Conservation (phyloP, 2,888 invertebrate species). For the Globia sparganii region DNA sequence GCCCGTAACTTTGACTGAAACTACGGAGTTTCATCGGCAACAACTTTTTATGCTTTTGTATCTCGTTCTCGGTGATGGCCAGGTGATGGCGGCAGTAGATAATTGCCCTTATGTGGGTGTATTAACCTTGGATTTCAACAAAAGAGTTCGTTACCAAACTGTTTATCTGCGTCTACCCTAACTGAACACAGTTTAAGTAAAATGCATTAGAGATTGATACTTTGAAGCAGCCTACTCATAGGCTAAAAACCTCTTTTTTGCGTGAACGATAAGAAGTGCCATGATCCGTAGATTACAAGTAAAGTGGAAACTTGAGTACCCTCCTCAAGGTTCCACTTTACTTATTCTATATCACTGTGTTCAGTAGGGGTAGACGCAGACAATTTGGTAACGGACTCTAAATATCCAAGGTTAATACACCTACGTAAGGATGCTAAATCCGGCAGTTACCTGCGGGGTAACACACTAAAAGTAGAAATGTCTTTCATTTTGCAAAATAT, state of each 20-base stretch:
- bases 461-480: no score
- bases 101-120: background rate
- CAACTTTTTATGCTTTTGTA: background rate
- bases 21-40: background rate
- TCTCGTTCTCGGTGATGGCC: background rate
- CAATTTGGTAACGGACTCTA: background rate
- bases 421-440: no score
- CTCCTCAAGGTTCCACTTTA: background rate
- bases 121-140: background rate
- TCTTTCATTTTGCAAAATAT: background rate
- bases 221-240: background rate
- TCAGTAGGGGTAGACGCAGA: background rate
- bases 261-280: constrained; percentile 36
- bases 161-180: background rate
- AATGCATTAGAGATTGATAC: background rate
- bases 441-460: no score
- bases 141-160: background rate
- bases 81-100: background rate
- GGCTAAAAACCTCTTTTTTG: background rate
- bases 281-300: constrained; percentile 26
- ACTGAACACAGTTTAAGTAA: background rate
- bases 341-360: background rate
- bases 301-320: constrained; percentile 9
- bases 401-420: no score
- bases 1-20: no score